Percentiles rank a stretch among this genome's conserved stretches.
phyloP scores from a whole-genome alignment of 2,113 vertebrate species.

The Morone saxatilis region DNA sequence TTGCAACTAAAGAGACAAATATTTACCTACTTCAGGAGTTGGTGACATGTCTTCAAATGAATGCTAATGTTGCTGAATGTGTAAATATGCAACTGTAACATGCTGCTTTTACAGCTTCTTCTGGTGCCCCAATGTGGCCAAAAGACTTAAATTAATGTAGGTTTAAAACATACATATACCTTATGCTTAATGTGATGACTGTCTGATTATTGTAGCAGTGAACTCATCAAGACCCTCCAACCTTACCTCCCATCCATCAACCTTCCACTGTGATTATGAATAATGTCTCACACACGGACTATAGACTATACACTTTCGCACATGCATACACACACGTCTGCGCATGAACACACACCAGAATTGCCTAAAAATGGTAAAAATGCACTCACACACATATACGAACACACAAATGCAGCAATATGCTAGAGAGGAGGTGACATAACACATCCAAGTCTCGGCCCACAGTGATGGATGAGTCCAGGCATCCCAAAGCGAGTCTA shows the following conservation, averaged over 20 bases:
- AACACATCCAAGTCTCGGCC: conserved; percentile 50
- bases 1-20: neutral
- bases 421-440: conserved; percentile 51
- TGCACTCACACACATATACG: conserved; percentile 29
- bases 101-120: no score
- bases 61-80: neutral
- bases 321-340: neutral
- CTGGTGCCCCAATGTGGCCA: no score
- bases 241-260: no score
- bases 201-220: no score
- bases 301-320: neutral
- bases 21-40: neutral
- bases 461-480: conserved; percentile 75
- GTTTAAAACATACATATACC: no score
- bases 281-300: no score
- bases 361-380: neutral
- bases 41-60: neutral
- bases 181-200: no score
- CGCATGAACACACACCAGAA: neutral
- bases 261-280: no score
- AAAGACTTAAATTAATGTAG: no score
- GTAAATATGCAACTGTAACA: neutral
- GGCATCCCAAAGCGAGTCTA: conserved; percentile 54
- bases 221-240: no score
- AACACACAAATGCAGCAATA: conserved; percentile 41